Percentiles rank a stretch among this genome's conserved stretches.
Evolutionary conservation across 2,888 invertebrate species (phyloP).

Genomic region (Hoplodrina ambigua): DNA sequence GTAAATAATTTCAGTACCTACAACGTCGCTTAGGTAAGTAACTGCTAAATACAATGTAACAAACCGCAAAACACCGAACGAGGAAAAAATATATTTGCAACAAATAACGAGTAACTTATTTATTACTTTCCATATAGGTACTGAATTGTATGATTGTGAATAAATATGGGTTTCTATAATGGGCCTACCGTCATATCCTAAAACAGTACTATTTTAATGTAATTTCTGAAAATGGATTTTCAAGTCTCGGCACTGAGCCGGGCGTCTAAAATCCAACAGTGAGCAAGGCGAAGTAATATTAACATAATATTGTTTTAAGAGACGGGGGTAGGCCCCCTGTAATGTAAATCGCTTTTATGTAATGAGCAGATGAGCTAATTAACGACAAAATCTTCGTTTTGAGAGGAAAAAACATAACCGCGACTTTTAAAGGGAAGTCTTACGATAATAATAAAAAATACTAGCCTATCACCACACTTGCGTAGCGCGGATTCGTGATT

Average conservation of each 20-base stretch:
- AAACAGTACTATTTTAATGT: too few relatives aligned
- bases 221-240: too few relatives aligned
- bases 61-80: conserved; percentile 45
- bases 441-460: too few relatives aligned
- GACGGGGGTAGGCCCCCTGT: too few relatives aligned
- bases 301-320: too few relatives aligned
- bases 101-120: conserved; percentile 27
- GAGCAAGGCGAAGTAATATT: too few relatives aligned
- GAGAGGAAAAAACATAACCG: neutral
- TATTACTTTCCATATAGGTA: conserved; percentile 41
- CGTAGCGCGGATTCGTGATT: too few relatives aligned
- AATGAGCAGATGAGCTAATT: neutral
- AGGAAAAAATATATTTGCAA: conserved; percentile 54
- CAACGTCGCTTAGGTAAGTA: conserved; percentile 13
- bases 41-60: conserved; percentile 8
- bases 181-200: too few relatives aligned
- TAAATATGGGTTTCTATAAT: conserved; percentile 1
- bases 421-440: neutral
- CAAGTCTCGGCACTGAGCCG: too few relatives aligned
- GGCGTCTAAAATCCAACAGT: too few relatives aligned
- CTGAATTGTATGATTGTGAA: conserved; percentile 20
- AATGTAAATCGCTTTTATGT: too few relatives aligned
- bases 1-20: conserved; percentile 14
- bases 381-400: neutral
- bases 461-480: too few relatives aligned